Conservation (phyloP, 1,140 invertebrate species). For the Drosophila pandora region DNA sequence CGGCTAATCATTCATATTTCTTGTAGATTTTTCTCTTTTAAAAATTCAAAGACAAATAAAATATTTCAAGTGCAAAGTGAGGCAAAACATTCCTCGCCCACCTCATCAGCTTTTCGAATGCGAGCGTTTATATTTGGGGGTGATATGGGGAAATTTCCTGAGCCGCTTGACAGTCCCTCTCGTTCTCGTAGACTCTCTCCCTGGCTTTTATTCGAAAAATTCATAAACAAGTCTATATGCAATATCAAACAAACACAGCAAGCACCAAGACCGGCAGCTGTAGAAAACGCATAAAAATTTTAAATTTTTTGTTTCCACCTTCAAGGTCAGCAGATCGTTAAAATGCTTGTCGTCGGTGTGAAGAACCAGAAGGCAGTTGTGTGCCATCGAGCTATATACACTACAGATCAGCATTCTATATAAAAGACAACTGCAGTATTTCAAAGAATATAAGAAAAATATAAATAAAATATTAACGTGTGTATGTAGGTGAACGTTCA, state of each 20-base stretch:
- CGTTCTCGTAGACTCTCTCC: constrained; percentile 9
- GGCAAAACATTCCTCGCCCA: constrained; percentile 35
- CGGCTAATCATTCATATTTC: no score
- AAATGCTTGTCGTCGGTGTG: constrained; percentile 42
- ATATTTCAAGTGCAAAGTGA: constrained; percentile 72
- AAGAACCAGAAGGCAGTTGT: constrained; percentile 53
- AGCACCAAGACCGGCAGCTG: constrained; percentile 4
- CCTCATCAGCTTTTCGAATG: constrained; percentile 13
- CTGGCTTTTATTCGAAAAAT: constrained; percentile 46
- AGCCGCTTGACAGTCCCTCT: constrained; percentile 42
- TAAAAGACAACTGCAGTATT: constrained; percentile 17
- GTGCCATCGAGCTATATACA: constrained; percentile 61
- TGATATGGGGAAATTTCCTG: constrained; percentile 45
- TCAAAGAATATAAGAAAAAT: background rate
- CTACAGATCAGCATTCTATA: constrained; percentile 17
- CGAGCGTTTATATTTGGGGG: constrained; percentile 3
- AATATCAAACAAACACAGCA: constrained; percentile 27
- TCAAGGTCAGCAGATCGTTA: constrained; percentile 65
- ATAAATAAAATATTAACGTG: background rate
- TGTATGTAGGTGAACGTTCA: constrained; percentile 21
- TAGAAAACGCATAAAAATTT: constrained; percentile 38
- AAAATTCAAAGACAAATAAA: constrained; percentile 25
- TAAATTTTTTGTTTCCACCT: constrained; percentile 44
- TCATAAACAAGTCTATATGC: constrained; percentile 19
- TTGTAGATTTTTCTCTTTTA: background rate